phyloP scores from a whole-genome alignment of 1,140 invertebrate species.

The Pseudomyrmex gracilis region DNA sequence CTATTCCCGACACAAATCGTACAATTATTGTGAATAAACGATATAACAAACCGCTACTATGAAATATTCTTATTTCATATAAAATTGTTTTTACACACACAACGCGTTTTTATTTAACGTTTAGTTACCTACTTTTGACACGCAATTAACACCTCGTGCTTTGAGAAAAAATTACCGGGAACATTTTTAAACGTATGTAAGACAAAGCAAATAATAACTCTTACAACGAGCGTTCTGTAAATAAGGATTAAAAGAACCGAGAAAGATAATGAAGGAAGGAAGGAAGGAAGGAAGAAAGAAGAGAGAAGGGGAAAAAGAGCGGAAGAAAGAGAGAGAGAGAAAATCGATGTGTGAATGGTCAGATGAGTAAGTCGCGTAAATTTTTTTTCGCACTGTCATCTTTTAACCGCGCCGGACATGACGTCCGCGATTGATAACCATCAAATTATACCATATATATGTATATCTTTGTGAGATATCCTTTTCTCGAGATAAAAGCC shows the following conservation, averaged over 20 bases:
- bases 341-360: slow-evolving; percentile 24
- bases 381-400: neutral
- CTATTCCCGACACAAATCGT: neutral
- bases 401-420: neutral
- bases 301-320: neutral
- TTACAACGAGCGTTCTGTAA: slow-evolving; percentile 7
- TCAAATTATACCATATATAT: neutral
- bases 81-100: neutral
- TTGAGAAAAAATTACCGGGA: neutral
- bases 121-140: neutral
- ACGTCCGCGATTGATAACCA: slow-evolving; percentile 1
- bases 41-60: neutral
- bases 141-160: slow-evolving; percentile 4
- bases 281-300: slow-evolving; percentile 3
- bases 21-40: neutral
- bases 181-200: neutral
- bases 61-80: slow-evolving; percentile 2
- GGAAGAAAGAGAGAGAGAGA: slow-evolving; percentile 16
- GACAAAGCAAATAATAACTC: slow-evolving; percentile 13
- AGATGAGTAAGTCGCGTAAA: neutral
- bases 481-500: neutral
- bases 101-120: neutral
- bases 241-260: slow-evolving; percentile 35
- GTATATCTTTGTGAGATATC: neutral
- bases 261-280: neutral